A percentile compares a stretch with the other conserved stretches of the same genome.
phyloP scores from a whole-genome alignment of 2,888 invertebrate genomes.

The Tuta absoluta region DNA sequence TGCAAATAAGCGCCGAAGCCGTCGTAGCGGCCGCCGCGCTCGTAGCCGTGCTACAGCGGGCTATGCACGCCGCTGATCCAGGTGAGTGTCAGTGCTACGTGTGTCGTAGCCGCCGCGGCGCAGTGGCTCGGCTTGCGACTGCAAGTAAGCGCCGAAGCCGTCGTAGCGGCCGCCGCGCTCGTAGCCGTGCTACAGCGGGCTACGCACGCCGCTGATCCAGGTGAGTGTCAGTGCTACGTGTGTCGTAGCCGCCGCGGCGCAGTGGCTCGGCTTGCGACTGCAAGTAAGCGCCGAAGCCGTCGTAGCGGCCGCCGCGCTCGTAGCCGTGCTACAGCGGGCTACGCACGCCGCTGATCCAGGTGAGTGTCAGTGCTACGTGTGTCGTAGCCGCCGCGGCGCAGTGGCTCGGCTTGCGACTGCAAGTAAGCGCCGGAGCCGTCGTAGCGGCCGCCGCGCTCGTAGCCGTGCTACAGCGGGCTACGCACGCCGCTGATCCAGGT shows the following conservation, averaged over 20 bases:
- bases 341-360: conserved; percentile 87
- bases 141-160: conserved; percentile 88
- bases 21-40: conserved; percentile 63
- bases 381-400: conserved; percentile 91
- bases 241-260: conserved; percentile 90
- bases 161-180: conserved; percentile 73
- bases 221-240: conserved; percentile 71
- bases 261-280: conserved; percentile 56
- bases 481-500: conserved; percentile 87
- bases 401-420: conserved; percentile 94
- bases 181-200: conserved; percentile 83
- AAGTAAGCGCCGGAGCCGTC: conserved; percentile 88
- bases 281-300: conserved; percentile 90
- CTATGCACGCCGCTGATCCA: conserved; percentile 86
- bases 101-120: conserved; percentile 87
- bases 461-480: conserved; percentile 84
- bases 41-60: conserved; percentile 82
- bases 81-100: conserved; percentile 67
- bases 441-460: conserved; percentile 68
- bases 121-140: conserved; percentile 95
- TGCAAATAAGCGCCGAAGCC: too few species aligned
- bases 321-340: conserved; percentile 83
- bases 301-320: conserved; percentile 67
- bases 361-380: conserved; percentile 44
- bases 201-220: conserved; percentile 86